These are phyloP conservation scores for Sebastes diaconus DNA, from an alignment of 2,797 vertebrate genomes.

Conservation along the genomic window DNA sequence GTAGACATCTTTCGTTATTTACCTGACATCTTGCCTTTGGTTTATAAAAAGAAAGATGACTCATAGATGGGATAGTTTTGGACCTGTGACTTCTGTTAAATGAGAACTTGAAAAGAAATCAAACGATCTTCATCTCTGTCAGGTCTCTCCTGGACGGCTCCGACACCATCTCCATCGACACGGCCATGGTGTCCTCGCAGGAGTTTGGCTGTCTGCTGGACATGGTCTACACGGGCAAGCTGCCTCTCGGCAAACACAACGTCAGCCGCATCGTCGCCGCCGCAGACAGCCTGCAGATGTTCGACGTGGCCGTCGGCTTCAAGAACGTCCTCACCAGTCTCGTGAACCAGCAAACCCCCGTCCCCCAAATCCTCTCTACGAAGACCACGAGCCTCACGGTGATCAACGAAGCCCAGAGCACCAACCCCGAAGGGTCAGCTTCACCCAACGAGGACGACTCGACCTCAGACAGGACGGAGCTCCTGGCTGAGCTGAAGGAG, in stretches of 20 bases:
- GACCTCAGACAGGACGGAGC: background rate
- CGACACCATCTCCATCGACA: constrained; percentile 88
- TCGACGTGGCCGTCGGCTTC: constrained; percentile 89
- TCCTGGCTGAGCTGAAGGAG: background rate
- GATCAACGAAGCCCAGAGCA: background rate
- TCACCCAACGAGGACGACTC: background rate
- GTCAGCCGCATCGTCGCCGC: constrained; percentile 86
- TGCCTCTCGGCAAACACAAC: constrained; percentile 89
- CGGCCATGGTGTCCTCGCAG: constrained; percentile 85
- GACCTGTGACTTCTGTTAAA: background rate
- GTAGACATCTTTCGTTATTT: background rate
- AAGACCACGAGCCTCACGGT: background rate
- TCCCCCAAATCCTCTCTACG: background rate
- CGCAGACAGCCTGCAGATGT: constrained; percentile 93
- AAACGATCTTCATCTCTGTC: background rate
- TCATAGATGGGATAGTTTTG: background rate
- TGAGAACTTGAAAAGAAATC: background rate
- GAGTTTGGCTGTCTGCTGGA: constrained; percentile 89
- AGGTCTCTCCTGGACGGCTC: constrained; percentile 85
- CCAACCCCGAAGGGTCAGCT: background rate
- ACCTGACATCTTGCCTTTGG: background rate
- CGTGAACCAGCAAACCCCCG: constrained; percentile 61
- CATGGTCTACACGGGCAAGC: constrained; percentile 88
- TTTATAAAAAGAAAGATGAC: background rate
- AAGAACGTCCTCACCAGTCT: constrained; percentile 88